These are phyloP conservation scores for Luperina testacea DNA, from an alignment of 2,888 invertebrate species.

Conservation along the genomic window DNA sequence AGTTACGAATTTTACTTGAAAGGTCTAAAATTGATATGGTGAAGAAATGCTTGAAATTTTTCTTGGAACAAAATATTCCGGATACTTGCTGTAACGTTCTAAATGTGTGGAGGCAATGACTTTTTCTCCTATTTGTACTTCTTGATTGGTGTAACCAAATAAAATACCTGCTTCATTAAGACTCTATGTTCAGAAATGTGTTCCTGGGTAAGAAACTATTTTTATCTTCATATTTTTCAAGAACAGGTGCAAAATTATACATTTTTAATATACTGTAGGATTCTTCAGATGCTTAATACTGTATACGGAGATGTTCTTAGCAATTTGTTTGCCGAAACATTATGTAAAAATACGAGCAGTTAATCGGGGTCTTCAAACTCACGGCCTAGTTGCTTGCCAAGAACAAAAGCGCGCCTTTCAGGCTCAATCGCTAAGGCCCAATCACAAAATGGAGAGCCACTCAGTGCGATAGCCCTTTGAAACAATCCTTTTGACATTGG, in stretches of 20 bases:
- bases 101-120: background rate
- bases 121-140: background rate
- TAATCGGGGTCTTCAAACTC: slow-evolving; percentile 21
- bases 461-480: slow-evolving; percentile 33
- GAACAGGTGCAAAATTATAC: slow-evolving; percentile 34
- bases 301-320: slow-evolving; percentile 14
- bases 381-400: slow-evolving; percentile 31
- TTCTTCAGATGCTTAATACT: slow-evolving; percentile 37
- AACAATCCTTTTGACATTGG: slow-evolving; percentile 43
- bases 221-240: slow-evolving; percentile 18
- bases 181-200: background rate
- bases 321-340: slow-evolving; percentile 10
- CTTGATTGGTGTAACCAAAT: slow-evolving; percentile 40
- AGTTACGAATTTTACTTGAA: slow-evolving; percentile 26
- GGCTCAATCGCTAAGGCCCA: slow-evolving; percentile 27
- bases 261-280: slow-evolving; percentile 15
- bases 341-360: slow-evolving; percentile 37
- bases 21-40: slow-evolving; percentile 21
- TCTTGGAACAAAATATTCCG: slow-evolving; percentile 29
- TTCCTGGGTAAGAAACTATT: slow-evolving; percentile 35
- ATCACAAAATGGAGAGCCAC: slow-evolving; percentile 33
- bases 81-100: slow-evolving; percentile 20
- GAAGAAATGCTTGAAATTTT: slow-evolving; percentile 7
- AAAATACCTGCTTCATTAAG: slow-evolving; percentile 37
- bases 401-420: slow-evolving; percentile 33